A percentile compares a stretch with the other conserved stretches of the same genome.
phyloP scores from a whole-genome alignment of 2,113 vertebrate genomes.

The Rhinolophus sinicus region DNA sequence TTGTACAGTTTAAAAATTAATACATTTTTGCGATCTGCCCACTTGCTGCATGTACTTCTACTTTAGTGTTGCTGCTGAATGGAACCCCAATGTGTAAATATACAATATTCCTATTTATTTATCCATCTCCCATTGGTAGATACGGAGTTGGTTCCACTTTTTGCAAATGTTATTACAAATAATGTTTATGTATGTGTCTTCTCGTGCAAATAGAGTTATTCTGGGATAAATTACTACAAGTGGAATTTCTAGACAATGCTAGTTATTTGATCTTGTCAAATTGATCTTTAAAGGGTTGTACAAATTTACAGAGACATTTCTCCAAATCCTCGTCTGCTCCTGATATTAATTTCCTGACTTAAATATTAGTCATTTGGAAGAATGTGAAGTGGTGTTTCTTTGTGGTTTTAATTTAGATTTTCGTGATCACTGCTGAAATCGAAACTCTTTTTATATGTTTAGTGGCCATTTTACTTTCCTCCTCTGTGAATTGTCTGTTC shows the following conservation, averaged over 20 bases:
- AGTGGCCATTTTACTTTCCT: neutral
- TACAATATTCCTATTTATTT: neutral
- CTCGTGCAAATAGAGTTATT: neutral
- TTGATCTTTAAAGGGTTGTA: neutral
- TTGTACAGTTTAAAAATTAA: neutral
- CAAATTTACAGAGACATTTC: neutral
- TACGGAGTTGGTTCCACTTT: neutral
- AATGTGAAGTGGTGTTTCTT: neutral
- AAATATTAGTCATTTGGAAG: neutral
- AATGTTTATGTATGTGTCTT: neutral
- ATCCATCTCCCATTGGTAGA: neutral
- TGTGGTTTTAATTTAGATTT: conserved; percentile 12
- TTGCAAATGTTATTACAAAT: neutral
- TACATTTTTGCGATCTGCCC: neutral
- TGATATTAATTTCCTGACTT: neutral
- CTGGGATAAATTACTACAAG: neutral
- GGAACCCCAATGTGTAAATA: neutral
- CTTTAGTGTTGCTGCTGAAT: neutral
- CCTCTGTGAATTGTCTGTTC: neutral
- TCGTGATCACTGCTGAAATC: neutral
- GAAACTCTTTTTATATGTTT: neutral
- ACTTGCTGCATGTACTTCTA: neutral
- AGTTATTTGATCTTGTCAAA: neutral
- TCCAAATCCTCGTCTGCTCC: neutral
- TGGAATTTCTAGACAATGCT: neutral